phyloP scores from a whole-genome alignment of 2,888 invertebrate species.

The Hirtodrosophila trivittata region DNA sequence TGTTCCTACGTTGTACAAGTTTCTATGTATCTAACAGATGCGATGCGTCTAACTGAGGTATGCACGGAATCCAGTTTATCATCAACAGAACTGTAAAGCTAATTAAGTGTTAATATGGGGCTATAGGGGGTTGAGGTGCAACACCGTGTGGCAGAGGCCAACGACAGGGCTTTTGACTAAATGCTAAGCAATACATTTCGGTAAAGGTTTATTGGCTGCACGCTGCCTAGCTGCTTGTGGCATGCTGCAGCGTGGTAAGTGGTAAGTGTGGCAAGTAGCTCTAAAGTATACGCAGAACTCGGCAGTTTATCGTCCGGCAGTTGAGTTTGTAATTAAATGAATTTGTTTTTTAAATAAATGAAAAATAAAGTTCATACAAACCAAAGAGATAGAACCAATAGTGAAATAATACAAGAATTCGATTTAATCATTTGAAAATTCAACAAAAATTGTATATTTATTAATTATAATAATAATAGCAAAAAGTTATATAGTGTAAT shows the following conservation, averaged over 20 bases:
- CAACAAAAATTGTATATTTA: slow-evolving; percentile 82
- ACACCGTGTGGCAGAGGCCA: slow-evolving; percentile 12
- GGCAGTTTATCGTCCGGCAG: slow-evolving; percentile 68
- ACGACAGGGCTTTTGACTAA: slow-evolving; percentile 32
- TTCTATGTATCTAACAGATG: slow-evolving; percentile 42
- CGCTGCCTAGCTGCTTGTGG: slow-evolving; percentile 1
- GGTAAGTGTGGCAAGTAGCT: slow-evolving; percentile 15
- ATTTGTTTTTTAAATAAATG: slow-evolving; percentile 25
- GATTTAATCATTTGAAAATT: slow-evolving; percentile 82
- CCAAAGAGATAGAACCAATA: slow-evolving; percentile 42
- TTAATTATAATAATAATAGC: slow-evolving; percentile 75
- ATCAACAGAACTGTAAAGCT: neutral
- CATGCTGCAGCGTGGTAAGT: slow-evolving; percentile 1
- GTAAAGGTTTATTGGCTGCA: slow-evolving; percentile 36
- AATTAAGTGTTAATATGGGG: too few relatives aligned
- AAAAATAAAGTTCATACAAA: slow-evolving; percentile 36
- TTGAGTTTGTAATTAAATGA: slow-evolving; percentile 16
- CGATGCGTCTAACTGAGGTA: slow-evolving; percentile 67
- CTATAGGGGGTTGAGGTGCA: slow-evolving; percentile 4
- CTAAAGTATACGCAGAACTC: slow-evolving; percentile 44
- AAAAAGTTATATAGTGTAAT: slow-evolving; percentile 65
- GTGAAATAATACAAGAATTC: slow-evolving; percentile 49
- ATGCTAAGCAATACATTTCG: slow-evolving; percentile 57
- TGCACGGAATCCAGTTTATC: neutral
- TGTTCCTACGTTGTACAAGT: slow-evolving; percentile 72